Evolutionary conservation across 2,113 vertebrate species (phyloP), one percentile per base, ranked within the genome.

Genomic region (Porphyrio hochstetteri): DNA sequence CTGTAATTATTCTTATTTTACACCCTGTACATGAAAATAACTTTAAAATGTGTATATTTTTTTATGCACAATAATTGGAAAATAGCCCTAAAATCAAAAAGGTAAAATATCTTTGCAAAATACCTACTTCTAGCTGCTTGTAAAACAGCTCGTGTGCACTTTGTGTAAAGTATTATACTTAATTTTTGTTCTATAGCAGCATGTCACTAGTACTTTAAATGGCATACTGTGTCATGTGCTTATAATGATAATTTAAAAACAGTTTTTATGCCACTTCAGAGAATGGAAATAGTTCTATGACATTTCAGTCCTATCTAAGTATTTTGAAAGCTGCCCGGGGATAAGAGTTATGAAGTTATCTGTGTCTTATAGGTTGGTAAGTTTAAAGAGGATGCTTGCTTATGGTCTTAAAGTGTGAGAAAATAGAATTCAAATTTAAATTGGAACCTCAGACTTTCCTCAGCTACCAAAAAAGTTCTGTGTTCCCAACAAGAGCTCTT

Each of bases 401-500:
- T 56, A 28, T 44, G 11, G 25, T 52, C 27, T 59, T 48, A 36
- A 64, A 48, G 27, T 20, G 35, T 55, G 19, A 55, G 31, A 16
- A 35, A 42, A 36, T 31, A 28, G 48, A 12, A 17, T 86, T 75
- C 16, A 10, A 42, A 17, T 31, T 65, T 59, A 55, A 69, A 75
- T 83, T 42, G 36, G 50, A 60, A 19, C 69, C 20, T 69, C 48
- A 48, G 48, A 12, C 5, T 71, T 61, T 42, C 9, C 29, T 35
- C 8, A 27, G 29, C 33, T 80, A 57, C 13, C 2, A 4, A 57
- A 75, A 75, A 29, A 0, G 0, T 60, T 75, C 13, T 50, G 16
- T n/a, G 84, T 21, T 61, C 35, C 16, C 33, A 59, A 29, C 4
- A 55, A 59, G 20, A 15, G 19, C 1, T 81, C 88, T 64, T 48